Conservation (phyloP, 2,113 vertebrate genomes). For the Platysteira castanea region DNA sequence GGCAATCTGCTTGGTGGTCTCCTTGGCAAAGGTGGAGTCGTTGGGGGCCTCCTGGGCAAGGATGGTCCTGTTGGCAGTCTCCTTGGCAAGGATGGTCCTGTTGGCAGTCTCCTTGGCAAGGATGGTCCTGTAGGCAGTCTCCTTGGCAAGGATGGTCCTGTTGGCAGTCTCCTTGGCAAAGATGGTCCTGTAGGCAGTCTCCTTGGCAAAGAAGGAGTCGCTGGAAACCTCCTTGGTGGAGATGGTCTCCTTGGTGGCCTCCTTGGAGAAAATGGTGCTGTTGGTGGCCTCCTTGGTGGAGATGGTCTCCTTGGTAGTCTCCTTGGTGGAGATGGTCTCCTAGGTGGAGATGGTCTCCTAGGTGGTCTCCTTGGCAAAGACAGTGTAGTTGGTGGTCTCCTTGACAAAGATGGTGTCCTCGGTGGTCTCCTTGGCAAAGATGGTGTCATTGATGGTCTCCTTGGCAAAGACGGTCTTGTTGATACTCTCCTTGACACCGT, state of each 20-base stretch:
- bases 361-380: not conserved
- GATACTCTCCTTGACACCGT: conserved; percentile 13
- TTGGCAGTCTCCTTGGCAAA: accelerated
- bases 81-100: accelerated
- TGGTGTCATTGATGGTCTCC: not conserved
- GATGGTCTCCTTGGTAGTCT: not conserved
- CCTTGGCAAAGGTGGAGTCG: not conserved
- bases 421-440: not conserved
- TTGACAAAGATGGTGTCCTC: not conserved
- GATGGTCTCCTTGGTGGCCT: not conserved
- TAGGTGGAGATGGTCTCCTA: not conserved
- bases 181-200: accelerated
- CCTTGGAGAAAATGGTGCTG: accelerated
- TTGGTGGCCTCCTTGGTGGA: not conserved
- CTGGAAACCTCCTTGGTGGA: accelerated
- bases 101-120: not conserved
- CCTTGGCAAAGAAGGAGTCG: accelerated
- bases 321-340: not conserved
- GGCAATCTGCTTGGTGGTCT: not conserved
- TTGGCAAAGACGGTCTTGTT: not conserved
- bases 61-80: accelerated
- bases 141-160: accelerated
- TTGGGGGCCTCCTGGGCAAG: not conserved
- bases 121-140: accelerated
- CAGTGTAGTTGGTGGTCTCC: not conserved